A percentile compares a stretch with the other conserved stretches of the same genome.
These are phyloP conservation scores for Stegana nigrithorax DNA, from an alignment of 2,888 invertebrate species.

Conservation along the genomic window DNA sequence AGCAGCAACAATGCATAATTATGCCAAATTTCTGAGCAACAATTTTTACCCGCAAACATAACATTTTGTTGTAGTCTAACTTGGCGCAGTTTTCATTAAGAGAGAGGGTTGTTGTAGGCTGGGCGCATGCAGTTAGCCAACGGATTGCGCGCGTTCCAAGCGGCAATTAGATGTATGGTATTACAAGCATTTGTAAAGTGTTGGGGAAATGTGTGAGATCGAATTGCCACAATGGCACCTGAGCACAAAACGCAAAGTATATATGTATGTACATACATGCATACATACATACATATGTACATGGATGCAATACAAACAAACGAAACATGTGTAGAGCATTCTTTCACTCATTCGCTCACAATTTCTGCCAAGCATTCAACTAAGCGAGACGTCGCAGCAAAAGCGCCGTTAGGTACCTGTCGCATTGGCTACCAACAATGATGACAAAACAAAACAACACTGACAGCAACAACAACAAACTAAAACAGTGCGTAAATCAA, in stretches of 20 bases:
- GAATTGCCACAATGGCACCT: constrained; percentile 16
- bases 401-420: constrained; percentile 32
- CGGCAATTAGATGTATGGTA: constrained; percentile 18
- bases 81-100: neutral
- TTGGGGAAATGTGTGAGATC: constrained; percentile 10
- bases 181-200: constrained; percentile 10
- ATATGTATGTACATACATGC: no score
- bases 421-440: neutral
- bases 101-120: neutral
- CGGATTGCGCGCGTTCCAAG: constrained; percentile 21
- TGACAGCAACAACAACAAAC: neutral
- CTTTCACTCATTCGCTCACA: no score
- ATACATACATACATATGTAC: no score
- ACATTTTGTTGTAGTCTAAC: no score
- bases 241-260: neutral
- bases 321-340: no score
- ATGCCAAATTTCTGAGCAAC: constrained; percentile 36
- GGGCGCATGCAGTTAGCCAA: neutral
- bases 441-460: neutral
- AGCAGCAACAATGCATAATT: constrained; percentile 41
- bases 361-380: no score
- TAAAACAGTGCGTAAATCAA: constrained; percentile 48
- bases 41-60: constrained; percentile 13
- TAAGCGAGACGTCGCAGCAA: no score
- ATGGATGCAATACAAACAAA: no score